phyloP scores from a whole-genome alignment of 2,113 vertebrate species.

The Apodemus speciosus region DNA sequence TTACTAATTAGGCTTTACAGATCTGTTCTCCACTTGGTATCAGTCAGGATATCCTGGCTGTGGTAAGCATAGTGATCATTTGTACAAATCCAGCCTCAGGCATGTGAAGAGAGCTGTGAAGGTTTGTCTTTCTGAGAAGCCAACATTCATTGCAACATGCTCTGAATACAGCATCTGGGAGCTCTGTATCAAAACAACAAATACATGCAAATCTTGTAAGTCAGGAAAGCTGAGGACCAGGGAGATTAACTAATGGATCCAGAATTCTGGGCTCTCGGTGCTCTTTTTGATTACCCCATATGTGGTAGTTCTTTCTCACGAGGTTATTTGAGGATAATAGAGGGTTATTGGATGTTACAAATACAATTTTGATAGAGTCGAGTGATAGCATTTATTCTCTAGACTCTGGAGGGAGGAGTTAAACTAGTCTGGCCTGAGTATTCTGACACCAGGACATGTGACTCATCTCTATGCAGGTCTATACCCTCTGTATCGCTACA shows the following conservation, averaged over 20 bases:
- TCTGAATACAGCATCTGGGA: not conserved
- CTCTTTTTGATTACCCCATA: not conserved
- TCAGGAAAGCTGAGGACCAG: not conserved
- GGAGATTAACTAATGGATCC: not conserved
- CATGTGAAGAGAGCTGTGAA: not conserved
- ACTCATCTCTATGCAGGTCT: not conserved
- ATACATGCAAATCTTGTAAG: not conserved
- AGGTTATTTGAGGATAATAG: slow-evolving; percentile 12
- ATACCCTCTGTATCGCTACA: not conserved
- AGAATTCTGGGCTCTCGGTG: not conserved
- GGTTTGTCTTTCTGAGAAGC: not conserved
- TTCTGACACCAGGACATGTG: not conserved
- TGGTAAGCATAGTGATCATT: not conserved
- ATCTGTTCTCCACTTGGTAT: not conserved
- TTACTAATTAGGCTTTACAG: slow-evolving; percentile 6
- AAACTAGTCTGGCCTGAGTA: not conserved
- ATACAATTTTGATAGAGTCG: not conserved
- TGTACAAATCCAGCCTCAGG: not conserved
- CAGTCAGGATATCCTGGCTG: not conserved
- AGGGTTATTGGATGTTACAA: not conserved
- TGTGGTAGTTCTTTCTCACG: not conserved
- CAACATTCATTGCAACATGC: not conserved
- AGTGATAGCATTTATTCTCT: not conserved
- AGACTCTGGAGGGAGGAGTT: not conserved
- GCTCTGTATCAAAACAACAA: not conserved